Base-by-base conservation (phyloP, 2,113 vertebrate species). In the Bagarius yarrelli region DNA sequence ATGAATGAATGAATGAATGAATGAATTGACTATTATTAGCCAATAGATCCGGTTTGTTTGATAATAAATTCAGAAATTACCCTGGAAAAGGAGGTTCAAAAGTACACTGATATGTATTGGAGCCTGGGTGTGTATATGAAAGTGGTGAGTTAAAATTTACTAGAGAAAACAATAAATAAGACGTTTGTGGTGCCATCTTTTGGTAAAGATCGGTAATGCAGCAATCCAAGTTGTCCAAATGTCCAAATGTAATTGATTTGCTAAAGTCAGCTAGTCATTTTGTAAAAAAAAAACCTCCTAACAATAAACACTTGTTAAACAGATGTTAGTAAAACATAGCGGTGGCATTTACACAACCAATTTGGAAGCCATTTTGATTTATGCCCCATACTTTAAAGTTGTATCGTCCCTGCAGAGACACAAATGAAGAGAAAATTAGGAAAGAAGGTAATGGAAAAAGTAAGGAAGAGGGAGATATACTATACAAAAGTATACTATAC, bases 291-390 rank as follows among this genome's bases (percentile, higher is more conserved):
- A 44, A 71, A 25, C 15, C 2, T 6, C 14, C n/a, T 47, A 50
- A 70, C 3, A 25, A 70, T 27, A 70, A 1, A 50, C 12, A 69
- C 14, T 2, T 50, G 16, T 50, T 50, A 50, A 15, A 57, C 50
- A 60, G 32, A 23, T 27, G 57, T 79, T 50, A 83, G 3, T 53
- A 27, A 55, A 83, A 59, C 14, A 3, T 53, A 11, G 74, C 18
- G 4, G 73, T 83, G n/a, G 61, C 60, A 71, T 83, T 81, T 25
- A 83, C 53, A 63, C 81, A 81, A 44, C 0, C 21, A 27, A 86
- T 78, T 27, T 57, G 78, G 72, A 84, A 78, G 53, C 74, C 81
- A 47, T 83, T 77, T 75, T 79, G 81, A 64, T 81, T 86, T 61
- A 75, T 52, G 8, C 25, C 21, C 32, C 16, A 16, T 16, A 75